phyloP scores from a whole-genome alignment of 2,797 vertebrate species.

The Aldrovandia affinis region DNA sequence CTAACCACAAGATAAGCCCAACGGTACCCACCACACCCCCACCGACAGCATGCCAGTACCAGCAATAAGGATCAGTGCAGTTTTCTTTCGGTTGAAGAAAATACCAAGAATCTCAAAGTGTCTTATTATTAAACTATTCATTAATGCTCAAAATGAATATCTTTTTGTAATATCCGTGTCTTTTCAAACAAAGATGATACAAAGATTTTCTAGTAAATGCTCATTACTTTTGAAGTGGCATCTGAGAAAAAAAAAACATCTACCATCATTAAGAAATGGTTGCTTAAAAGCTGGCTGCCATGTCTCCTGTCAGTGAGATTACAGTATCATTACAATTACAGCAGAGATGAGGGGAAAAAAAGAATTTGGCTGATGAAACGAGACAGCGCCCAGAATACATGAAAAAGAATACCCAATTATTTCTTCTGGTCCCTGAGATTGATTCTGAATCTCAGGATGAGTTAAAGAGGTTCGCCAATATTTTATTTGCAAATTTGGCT shows the following conservation, averaged over 20 bases:
- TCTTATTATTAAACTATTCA: background rate
- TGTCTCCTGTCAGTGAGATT: background rate
- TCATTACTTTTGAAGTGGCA: background rate
- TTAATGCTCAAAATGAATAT: background rate
- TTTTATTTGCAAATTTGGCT: conserved; percentile 15
- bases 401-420: conserved; percentile 24
- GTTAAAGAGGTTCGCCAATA: conserved; percentile 1
- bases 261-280: conserved; percentile 19
- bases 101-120: conserved; percentile 11
- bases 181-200: background rate
- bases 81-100: conserved; percentile 1
- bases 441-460: conserved; percentile 18
- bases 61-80: background rate
- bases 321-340: conserved; percentile 25
- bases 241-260: conserved; percentile 5
- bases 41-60: background rate
- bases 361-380: background rate
- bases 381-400: background rate
- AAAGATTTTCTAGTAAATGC: background rate
- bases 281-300: background rate
- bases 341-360: background rate
- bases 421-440: conserved; percentile 7
- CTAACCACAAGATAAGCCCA: background rate
- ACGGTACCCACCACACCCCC: background rate
- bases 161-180: background rate